A percentile compares a stretch with the other conserved stretches of the same genome.
Evolutionary conservation across 1,140 invertebrate species (phyloP).

Genomic region (Drosophila melanica): DNA sequence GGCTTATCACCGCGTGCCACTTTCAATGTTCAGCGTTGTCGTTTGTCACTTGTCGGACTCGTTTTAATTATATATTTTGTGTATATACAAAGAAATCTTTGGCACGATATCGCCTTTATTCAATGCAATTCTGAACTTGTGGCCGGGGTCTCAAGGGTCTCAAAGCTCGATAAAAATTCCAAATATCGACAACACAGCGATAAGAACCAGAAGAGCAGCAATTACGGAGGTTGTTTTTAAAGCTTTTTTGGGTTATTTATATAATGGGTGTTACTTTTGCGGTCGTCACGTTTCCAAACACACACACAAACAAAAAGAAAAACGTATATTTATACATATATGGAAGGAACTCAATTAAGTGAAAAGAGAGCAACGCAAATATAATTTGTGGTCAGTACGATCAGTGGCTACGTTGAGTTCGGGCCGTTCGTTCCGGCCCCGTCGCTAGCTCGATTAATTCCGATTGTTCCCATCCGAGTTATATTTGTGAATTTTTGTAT

Average conservation of each 20-base stretch:
- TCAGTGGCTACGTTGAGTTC: slow-evolving; percentile 44
- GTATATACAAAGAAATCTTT: slow-evolving; percentile 22
- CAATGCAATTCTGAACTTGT: background rate
- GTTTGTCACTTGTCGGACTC: background rate
- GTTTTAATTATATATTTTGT: background rate
- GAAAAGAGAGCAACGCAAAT: slow-evolving; percentile 38
- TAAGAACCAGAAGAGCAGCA: slow-evolving; percentile 34
- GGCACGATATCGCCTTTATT: slow-evolving; percentile 21
- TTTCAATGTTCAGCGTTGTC: slow-evolving; percentile 21
- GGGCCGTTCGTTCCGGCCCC: slow-evolving; percentile 13
- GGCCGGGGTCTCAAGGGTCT: background rate
- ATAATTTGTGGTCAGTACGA: slow-evolving; percentile 30
- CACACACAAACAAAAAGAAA: no score
- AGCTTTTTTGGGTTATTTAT: slow-evolving; percentile 47
- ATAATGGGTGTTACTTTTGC: slow-evolving; percentile 64
- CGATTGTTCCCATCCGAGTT: background rate
- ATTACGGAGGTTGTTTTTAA: slow-evolving; percentile 34
- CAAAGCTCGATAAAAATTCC: slow-evolving; percentile 28
- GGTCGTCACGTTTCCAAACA: background rate
- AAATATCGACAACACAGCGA: slow-evolving; percentile 30
- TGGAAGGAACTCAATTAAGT: slow-evolving; percentile 30
- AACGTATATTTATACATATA: slow-evolving; percentile 21
- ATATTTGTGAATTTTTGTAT: slow-evolving; percentile 10
- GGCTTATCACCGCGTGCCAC: slow-evolving; percentile 39
- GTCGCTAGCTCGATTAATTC: background rate